These are phyloP conservation scores for Melanostoma mellinum DNA, from an alignment of 2,888 invertebrate genomes.

Conservation along the genomic window DNA sequence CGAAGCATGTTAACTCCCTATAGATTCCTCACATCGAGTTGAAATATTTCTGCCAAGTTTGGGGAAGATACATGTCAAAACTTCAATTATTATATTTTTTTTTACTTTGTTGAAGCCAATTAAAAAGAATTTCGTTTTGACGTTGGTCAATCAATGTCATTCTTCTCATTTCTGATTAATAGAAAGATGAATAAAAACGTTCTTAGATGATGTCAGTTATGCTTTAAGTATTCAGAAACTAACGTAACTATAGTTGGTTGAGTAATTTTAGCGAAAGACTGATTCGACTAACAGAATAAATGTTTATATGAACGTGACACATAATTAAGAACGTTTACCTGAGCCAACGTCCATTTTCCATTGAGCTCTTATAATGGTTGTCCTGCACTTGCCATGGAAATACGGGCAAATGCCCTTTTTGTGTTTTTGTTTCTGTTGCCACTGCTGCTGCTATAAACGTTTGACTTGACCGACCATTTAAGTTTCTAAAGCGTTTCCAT, in stretches of 20 bases:
- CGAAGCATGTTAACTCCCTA: constrained; percentile 30
- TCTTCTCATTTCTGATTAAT: too few relatives aligned
- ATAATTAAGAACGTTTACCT: constrained; percentile 61
- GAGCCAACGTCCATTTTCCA: background rate
- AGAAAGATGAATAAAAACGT: background rate
- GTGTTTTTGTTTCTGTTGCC: constrained; percentile 28
- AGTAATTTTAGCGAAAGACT: constrained; percentile 31
- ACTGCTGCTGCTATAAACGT: constrained; percentile 28
- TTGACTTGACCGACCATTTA: constrained; percentile 71
- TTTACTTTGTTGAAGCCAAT: too few relatives aligned
- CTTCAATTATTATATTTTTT: too few relatives aligned
- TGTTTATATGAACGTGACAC: constrained; percentile 49
- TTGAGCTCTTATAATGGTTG: too few relatives aligned
- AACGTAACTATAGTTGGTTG: constrained; percentile 18
- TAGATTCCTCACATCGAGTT: constrained; percentile 20
- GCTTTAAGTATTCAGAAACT: constrained; percentile 1
- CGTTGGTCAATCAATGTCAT: too few relatives aligned
- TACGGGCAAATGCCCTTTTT: constrained; percentile 45
- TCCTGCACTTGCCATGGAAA: constrained; percentile 1
- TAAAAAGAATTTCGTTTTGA: too few relatives aligned
- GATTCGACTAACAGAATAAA: too few relatives aligned
- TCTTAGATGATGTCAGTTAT: constrained; percentile 37
- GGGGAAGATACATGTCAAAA: too few relatives aligned
- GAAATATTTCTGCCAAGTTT: constrained; percentile 22
- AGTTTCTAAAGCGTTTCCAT: constrained; percentile 68